phyloP scores from a whole-genome alignment of 2,113 vertebrate species.

The Microtus montanus region DNA sequence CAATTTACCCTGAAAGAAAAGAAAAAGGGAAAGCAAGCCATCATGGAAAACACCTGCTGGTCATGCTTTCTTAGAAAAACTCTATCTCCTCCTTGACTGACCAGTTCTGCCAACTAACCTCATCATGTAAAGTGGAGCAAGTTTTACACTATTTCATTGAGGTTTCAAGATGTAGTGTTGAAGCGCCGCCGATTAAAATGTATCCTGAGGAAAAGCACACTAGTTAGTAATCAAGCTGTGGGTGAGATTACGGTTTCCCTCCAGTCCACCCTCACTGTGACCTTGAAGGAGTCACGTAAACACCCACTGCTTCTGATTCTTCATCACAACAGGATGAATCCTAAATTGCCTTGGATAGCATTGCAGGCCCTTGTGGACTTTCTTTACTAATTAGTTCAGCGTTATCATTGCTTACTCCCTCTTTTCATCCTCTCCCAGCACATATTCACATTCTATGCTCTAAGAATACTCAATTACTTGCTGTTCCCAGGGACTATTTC shows the following conservation, averaged over 20 bases:
- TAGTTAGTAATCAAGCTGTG: slow-evolving; percentile 29
- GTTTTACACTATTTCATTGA: not conserved
- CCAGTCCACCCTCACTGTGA: not conserved
- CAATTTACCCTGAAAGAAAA: not conserved
- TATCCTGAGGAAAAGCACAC: slow-evolving; percentile 40
- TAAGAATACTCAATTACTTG: slow-evolving; percentile 44
- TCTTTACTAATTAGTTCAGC: slow-evolving; percentile 64
- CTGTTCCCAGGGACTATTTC: not conserved
- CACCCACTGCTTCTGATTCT: not conserved
- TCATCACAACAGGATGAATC: slow-evolving; percentile 20
- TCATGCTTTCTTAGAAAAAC: not conserved
- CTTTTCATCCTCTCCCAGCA: not conserved
- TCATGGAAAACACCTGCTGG: not conserved
- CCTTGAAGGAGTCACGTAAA: slow-evolving; percentile 46
- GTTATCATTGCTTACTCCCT: not conserved
- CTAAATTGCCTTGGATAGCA: slow-evolving; percentile 39
- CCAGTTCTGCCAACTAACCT: not conserved
- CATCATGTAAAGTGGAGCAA: slow-evolving; percentile 5
- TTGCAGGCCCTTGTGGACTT: not conserved
- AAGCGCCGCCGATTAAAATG: slow-evolving; percentile 46
- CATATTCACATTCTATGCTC: slow-evolving; percentile 5
- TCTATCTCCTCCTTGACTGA: not conserved
- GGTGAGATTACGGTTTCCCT: not conserved
- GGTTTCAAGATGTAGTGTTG: not conserved
- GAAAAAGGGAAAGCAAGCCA: not conserved